Evolutionary conservation across 2,113 vertebrate genomes (phyloP).

Genomic region (Oncorhynchus kisutch): DNA sequence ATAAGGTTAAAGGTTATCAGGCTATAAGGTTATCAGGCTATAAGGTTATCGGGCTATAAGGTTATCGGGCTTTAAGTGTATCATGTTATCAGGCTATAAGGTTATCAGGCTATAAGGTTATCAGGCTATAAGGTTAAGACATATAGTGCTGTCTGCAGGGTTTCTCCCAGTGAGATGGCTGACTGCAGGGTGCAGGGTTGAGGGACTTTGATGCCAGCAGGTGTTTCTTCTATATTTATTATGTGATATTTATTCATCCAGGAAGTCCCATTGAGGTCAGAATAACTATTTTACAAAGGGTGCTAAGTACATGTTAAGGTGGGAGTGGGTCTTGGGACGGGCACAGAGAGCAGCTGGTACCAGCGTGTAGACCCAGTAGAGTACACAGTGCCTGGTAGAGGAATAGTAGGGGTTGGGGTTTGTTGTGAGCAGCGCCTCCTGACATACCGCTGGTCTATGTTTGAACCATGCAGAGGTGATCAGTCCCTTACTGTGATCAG

Average conservation of each 20-base stretch:
- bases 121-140: too few relatives aligned
- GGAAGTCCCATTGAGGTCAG: too few relatives aligned
- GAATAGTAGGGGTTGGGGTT: slow-evolving; percentile 18
- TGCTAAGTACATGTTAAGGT: not conserved
- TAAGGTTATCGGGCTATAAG: too few relatives aligned
- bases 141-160: not conserved
- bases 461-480: slow-evolving; percentile 38
- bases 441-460: slow-evolving; percentile 28
- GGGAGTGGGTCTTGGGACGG: not conserved
- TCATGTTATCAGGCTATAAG: too few relatives aligned
- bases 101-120: too few relatives aligned
- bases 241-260: too few relatives aligned
- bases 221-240: slow-evolving; percentile 13
- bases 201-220: slow-evolving; percentile 37
- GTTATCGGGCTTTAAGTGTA: too few relatives aligned
- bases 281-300: not conserved
- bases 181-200: not conserved
- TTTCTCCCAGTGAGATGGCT: not conserved
- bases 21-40: too few relatives aligned
- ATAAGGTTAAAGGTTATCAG: too few relatives aligned
- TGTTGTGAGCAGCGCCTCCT: slow-evolving; percentile 17
- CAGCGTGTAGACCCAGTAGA: not conserved
- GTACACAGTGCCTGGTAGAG: not conserved
- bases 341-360: slow-evolving; percentile 5
- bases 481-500: slow-evolving; percentile 24